Percentiles rank a stretch among this genome's conserved stretches.
phyloP scores from a whole-genome alignment of 2,888 invertebrate species.

The Dione vanillae region DNA sequence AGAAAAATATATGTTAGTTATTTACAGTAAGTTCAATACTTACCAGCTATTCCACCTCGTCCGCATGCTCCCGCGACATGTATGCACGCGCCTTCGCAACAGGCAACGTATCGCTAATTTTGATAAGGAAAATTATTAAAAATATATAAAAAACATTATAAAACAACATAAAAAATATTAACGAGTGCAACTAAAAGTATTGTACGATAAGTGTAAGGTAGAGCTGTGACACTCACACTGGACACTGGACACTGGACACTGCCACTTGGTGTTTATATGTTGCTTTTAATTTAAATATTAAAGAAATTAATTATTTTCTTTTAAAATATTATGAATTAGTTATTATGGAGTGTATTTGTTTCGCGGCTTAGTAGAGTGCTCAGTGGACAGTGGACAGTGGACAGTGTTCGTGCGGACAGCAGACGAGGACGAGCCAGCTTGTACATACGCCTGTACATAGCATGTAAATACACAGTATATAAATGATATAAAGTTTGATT shows the following conservation, averaged over 20 bases:
- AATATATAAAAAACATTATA: conserved; percentile 56
- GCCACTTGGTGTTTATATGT: no score
- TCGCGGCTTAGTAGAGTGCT: no score
- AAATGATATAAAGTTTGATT: conserved; percentile 79
- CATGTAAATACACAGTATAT: conserved; percentile 79
- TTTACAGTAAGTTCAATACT: no score
- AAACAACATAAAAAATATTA: conserved; percentile 57
- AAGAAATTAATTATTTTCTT: neutral
- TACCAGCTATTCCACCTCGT: neutral
- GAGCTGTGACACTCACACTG: neutral
- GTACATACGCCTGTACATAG: conserved; percentile 77
- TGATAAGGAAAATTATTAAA: conserved; percentile 51
- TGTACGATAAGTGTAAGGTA: conserved; percentile 56
- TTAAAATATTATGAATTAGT: neutral
- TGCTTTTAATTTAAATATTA: neutral
- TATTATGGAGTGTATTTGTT: neutral
- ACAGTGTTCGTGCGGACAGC: conserved; percentile 34
- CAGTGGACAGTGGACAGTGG: neutral
- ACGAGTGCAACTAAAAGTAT: conserved; percentile 68
- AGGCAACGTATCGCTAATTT: conserved; percentile 42
- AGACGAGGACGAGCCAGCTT: conserved; percentile 38
- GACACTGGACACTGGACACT: conserved; percentile 7
- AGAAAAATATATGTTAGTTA: no score
- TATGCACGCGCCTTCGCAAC: conserved; percentile 9
- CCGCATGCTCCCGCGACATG: neutral